Base-by-base conservation (phyloP, 2,888 invertebrate species). In the Matsumyia berberina region DNA sequence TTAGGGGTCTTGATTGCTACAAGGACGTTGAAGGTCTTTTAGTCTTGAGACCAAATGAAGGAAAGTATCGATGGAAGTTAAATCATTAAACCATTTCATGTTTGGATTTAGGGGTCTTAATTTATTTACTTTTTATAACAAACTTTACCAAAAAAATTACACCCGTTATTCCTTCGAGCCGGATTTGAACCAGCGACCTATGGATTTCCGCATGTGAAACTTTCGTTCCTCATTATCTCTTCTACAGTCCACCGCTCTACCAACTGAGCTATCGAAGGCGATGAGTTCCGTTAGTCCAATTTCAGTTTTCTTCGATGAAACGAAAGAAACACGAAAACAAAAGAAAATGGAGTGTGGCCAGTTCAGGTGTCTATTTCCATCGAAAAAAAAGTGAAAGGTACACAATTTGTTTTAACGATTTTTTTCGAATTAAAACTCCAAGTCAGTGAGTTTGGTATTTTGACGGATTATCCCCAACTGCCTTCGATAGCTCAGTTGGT, bases 141-240 rank as follows among this genome's bases (percentile, higher is more conserved):
- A n/a, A n/a, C n/a, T n/a, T n/a, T n/a, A n/a, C n/a, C 1, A 86
- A 69, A 37, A 29, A 29, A 5, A 11, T 17, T 37, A 15, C 4
- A 57, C 15, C 46, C n/a, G n/a, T 49, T n/a, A 31, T 74, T 88
- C 86, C 87, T 87, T 87, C 86, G 74, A 88, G 86, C 87, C 87
- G 86, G 86, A 86, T 78, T 88, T 83, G 88, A 88, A 88, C 87
- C 87, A 88, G 87, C 83, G 87, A 87, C 87, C 87, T 87, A 85
- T 87, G 88, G 87, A 87, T 88, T 51, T 86, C 86, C 72, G 82
- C 85, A 60, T 49, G 29, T 8, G 15, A 17, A 49, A 35, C 11
- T 35, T 44, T 19, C 2, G 5, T 15, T 31, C 4, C 24, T 24
- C 4, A 24, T 46, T 62, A 1, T 42, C 55, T 44, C 58, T 19